Base-by-base conservation (phyloP, 2,888 invertebrate species). In the Brachynemurus nebulosus region DNA sequence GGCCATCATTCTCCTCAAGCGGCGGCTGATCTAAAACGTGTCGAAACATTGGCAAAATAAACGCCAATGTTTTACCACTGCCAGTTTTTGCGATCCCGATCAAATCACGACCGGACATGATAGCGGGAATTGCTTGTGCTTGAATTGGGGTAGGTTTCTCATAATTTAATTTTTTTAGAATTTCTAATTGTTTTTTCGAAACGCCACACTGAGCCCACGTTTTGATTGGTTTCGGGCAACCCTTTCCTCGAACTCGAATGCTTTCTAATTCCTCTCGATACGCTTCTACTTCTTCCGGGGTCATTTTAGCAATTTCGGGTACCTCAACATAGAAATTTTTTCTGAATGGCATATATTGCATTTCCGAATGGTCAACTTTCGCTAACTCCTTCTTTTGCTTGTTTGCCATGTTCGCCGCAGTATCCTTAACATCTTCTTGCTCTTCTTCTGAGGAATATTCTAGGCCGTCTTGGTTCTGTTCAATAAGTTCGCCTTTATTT, bases 11-110 rank as follows among this genome's bases (percentile, higher is more conserved):
- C 58, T 96, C 93, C 54, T 92, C 92, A n/a, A 98, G 60, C 0
- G 83, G 75, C 0, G 88, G 78, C 61, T 99, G 98, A 63, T 97
- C 97, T 46, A 93, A 65, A 20, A 99, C 90, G 58, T 99, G 98
- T 27, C 86, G 64, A 66, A 98, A 91, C 95, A 98, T 93, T 1
- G 98, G 98, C 46, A 99, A 66, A 46, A 99, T 78, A 65, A 99
- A 98, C 0, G 97, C 98, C 41, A 98, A 66, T 1, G 98, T 99
- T 69, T 98, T 99, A 23, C 98, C 98, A 59, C 93, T 93, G 36
- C 97, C 97, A 0, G 98, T 98, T 68, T 98, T 98, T 2, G 98
- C 98, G 60, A 99, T 98, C 44, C 97, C 97, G 58, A 98, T 98
- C 48, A 98, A 70, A 67, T 98, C 96, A 46, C 96, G 78, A 51